phyloP scores from a whole-genome alignment of 1,140 invertebrate genomes.

The Aphaenogaster floridana region DNA sequence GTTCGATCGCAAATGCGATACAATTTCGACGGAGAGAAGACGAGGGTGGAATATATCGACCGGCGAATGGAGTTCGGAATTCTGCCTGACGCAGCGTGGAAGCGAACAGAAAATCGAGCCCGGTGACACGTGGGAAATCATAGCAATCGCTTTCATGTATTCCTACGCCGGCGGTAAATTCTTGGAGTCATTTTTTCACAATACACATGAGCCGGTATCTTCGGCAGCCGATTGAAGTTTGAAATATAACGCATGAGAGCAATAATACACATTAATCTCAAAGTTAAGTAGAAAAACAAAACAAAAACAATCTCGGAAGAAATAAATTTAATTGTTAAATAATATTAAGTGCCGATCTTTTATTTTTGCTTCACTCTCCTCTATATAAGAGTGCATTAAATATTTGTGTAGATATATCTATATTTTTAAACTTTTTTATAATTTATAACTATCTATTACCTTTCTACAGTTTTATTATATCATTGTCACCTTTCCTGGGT shows the following conservation, averaged over 20 bases:
- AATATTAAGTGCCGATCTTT: neutral
- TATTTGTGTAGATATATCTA: neutral
- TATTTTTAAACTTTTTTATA: neutral
- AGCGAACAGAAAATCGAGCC: constrained; percentile 39
- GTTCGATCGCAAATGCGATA: constrained; percentile 56
- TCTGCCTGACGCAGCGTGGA: constrained; percentile 51
- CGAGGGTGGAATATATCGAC: constrained; percentile 52
- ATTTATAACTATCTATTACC: neutral
- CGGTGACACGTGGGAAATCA: constrained; percentile 75
- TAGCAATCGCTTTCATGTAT: constrained; percentile 72
- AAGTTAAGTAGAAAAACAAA: neutral
- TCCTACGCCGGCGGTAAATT: constrained; percentile 48
- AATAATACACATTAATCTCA: constrained; percentile 45
- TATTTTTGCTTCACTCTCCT: neutral
- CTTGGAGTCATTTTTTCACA: constrained; percentile 19
- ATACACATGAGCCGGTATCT: constrained; percentile 42
- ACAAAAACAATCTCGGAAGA: neutral
- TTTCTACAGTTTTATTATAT: neutral
- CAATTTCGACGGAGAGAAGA: constrained; percentile 46
- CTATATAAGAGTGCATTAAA: neutral
- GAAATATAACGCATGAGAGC: constrained; percentile 29
- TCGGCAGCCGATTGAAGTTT: constrained; percentile 62
- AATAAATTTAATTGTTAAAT: constrained; percentile 28
- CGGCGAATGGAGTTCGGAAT: constrained; percentile 64
- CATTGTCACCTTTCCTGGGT: neutral